Conservation (phyloP, 2,888 invertebrate species). For the Lutraria lutraria region DNA sequence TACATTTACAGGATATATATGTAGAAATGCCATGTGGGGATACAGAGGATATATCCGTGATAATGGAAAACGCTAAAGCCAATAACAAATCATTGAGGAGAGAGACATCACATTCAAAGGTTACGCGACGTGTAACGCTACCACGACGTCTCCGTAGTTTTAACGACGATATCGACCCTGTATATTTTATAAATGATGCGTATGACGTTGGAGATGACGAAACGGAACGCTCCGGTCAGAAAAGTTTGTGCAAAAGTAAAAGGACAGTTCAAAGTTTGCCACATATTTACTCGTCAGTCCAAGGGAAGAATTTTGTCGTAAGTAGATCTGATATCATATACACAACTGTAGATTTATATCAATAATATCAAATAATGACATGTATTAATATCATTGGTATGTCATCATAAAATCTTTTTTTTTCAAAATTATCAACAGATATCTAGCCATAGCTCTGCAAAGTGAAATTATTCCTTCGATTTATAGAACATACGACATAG, state of each 20-base stretch:
- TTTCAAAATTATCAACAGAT: too few species aligned
- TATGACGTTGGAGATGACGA: conserved; percentile 59
- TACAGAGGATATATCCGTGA: conserved; percentile 19
- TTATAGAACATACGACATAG: too few species aligned
- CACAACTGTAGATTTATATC: too few species aligned
- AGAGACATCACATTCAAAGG: conserved; percentile 52
- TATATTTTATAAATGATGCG: conserved; percentile 76
- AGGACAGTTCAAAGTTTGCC: conserved; percentile 54
- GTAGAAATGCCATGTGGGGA: conserved; percentile 6
- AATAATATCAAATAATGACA: too few species aligned
- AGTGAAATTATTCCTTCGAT: too few species aligned
- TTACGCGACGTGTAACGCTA: conserved; percentile 52
- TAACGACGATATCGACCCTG: conserved; percentile 63
- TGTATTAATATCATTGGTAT: too few species aligned
- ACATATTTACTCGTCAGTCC: conserved; percentile 29
- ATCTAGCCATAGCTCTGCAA: too few species aligned
- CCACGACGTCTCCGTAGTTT: conserved; percentile 60
- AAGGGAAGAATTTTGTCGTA: conserved; percentile 70
- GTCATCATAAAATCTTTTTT: too few species aligned
- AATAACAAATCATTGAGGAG: conserved; percentile 35
- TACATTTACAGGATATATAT: conserved; percentile 19
- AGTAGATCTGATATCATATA: conserved; percentile 26
- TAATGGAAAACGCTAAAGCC: background rate
- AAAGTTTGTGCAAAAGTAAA: conserved; percentile 30
- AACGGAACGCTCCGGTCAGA: background rate